Evolutionary conservation across 2,797 vertebrate genomes (phyloP).

Genomic region (Cheirogaleus major): DNA sequence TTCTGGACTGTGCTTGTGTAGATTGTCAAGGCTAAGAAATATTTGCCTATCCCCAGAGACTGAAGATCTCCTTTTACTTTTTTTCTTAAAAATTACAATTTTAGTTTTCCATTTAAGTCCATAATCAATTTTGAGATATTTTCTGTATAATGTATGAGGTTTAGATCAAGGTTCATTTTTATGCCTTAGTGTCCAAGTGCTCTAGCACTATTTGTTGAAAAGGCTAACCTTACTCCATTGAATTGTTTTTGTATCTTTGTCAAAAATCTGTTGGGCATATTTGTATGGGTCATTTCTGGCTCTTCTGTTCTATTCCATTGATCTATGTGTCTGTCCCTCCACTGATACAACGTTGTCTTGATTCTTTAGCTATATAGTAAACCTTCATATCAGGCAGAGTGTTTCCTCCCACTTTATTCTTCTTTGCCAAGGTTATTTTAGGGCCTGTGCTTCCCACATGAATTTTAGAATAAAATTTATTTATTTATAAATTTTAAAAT

Average conservation of each 20-base stretch:
- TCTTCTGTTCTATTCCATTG: not conserved
- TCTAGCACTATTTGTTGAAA: not conserved
- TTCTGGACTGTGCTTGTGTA: not conserved
- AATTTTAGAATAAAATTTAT: constrained; percentile 15
- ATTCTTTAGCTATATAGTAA: not conserved
- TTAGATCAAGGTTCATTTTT: not conserved
- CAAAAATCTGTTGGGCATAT: not conserved
- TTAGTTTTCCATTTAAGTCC: not conserved
- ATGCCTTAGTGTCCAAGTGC: not conserved
- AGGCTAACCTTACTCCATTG: not conserved
- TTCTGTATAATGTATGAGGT: not conserved
- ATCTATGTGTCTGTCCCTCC: not conserved
- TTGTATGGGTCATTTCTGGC: not conserved
- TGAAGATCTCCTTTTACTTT: not conserved
- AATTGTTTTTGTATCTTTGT: not conserved
- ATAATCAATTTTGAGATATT: not conserved
- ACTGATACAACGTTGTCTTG: not conserved
- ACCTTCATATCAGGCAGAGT: not conserved
- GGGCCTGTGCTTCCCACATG: not conserved
- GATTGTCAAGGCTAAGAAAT: not conserved
- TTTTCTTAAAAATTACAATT: not conserved
- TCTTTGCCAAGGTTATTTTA: not conserved
- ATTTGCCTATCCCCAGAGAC: not conserved
- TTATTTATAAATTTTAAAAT: constrained; percentile 16
- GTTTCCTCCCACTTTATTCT: not conserved